Conservation (phyloP, 1,140 invertebrate genomes). For the Plodia interpunctella region DNA sequence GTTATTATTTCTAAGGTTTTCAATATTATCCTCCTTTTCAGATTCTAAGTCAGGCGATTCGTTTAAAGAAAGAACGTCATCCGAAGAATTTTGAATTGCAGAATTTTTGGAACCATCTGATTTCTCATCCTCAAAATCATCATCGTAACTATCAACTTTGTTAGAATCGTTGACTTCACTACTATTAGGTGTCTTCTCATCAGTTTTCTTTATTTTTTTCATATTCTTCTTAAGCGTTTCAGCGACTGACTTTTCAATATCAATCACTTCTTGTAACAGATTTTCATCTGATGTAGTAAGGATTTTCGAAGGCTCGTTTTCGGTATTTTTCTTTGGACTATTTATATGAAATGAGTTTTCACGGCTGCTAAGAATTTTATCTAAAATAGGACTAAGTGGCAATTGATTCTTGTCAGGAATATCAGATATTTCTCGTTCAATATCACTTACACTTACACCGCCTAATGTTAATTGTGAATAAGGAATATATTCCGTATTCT, state of each 20-base stretch:
- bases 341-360: slow-evolving; percentile 50
- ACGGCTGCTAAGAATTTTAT: slow-evolving; percentile 53
- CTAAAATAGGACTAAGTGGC: slow-evolving; percentile 52
- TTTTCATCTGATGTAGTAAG: slow-evolving; percentile 65
- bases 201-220: slow-evolving; percentile 22
- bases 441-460: slow-evolving; percentile 60
- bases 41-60: background rate
- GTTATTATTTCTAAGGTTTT: background rate
- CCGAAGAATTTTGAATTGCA: slow-evolving; percentile 13
- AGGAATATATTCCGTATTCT: slow-evolving; percentile 68
- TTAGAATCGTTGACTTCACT: slow-evolving; percentile 22
- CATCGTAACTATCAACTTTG: slow-evolving; percentile 55
- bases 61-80: background rate
- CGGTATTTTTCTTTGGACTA: slow-evolving; percentile 31
- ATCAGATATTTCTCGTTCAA: slow-evolving; percentile 57
- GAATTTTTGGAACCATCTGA: slow-evolving; percentile 24
- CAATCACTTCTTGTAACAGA: slow-evolving; percentile 59
- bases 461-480: slow-evolving; percentile 72
- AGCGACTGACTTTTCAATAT: slow-evolving; percentile 53
- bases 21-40: background rate
- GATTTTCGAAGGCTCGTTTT: slow-evolving; percentile 39
- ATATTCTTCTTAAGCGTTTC: slow-evolving; percentile 38
- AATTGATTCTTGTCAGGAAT: slow-evolving; percentile 47
- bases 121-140: slow-evolving; percentile 71
- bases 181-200: slow-evolving; percentile 10